Conservation (phyloP, 2,797 vertebrate species). For the Chaenodraco wilsoni region DNA sequence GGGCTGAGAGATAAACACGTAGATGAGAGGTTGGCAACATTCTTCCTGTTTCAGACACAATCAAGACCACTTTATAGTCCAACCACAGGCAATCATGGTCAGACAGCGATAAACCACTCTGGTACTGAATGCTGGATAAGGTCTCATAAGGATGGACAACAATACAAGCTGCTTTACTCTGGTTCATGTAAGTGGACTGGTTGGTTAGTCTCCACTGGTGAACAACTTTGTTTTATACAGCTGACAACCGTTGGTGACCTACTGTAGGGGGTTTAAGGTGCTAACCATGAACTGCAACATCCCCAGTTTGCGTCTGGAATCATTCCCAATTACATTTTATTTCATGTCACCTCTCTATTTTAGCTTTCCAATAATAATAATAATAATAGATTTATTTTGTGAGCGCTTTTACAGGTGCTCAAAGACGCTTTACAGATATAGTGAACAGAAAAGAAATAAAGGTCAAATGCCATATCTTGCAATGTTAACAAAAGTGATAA, state of each 20-base stretch:
- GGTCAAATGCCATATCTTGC: no score
- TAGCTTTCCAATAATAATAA: no score
- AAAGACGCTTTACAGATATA: no score
- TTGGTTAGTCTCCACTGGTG: not conserved
- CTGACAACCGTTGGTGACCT: not conserved
- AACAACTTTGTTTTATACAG: conserved; percentile 12
- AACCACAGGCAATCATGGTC: conserved; percentile 70
- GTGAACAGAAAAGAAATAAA: no score
- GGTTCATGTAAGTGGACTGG: conserved; percentile 21
- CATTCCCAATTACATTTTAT: no score
- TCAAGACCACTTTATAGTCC: conserved; percentile 55
- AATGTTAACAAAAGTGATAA: no score
- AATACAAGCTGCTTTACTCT: conserved; percentile 11
- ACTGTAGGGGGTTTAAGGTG: not conserved
- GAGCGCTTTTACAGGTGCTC: no score
- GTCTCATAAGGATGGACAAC: conserved; percentile 25
- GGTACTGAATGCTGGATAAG: conserved; percentile 41
- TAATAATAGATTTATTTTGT: no score
- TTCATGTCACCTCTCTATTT: no score
- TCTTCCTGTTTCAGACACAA: conserved; percentile 70
- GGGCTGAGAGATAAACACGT: conserved; percentile 71
- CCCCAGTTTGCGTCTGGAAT: no score
- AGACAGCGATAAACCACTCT: conserved; percentile 39
- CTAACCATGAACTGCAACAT: not conserved
- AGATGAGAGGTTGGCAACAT: conserved; percentile 62